These are phyloP conservation scores for Choristoneura rosaceana DNA, from an alignment of 2,888 invertebrate species.

Conservation along the genomic window DNA sequence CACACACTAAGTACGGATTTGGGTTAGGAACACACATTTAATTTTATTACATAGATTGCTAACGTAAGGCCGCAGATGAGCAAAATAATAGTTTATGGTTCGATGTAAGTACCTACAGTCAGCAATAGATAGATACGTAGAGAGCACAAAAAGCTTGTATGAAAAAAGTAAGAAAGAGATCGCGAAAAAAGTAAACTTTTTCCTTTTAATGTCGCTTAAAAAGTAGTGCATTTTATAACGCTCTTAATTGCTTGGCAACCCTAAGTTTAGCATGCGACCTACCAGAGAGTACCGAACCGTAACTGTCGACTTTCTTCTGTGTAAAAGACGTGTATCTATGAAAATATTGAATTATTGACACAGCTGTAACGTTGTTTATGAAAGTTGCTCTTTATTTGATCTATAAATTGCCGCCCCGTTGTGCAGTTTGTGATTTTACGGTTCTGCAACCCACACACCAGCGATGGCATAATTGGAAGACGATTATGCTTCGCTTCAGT, in stretches of 20 bases:
- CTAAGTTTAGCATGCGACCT: slow-evolving; percentile 28
- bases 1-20: too few species aligned
- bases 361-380: slow-evolving; percentile 15
- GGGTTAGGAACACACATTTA: too few species aligned
- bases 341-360: slow-evolving; percentile 37
- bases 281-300: slow-evolving; percentile 36
- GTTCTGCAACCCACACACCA: not conserved
- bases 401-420: not conserved
- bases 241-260: slow-evolving; percentile 12
- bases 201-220: too few species aligned
- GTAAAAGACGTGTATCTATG: slow-evolving; percentile 33
- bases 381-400: slow-evolving; percentile 16
- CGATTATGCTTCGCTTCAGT: not conserved
- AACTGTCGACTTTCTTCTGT: slow-evolving; percentile 38
- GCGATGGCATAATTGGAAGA: not conserved
- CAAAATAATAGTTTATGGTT: too few species aligned
- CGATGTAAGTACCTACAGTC: too few species aligned
- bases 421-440: not conserved
- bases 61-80: too few species aligned
- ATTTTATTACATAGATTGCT: too few species aligned
- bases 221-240: too few species aligned
- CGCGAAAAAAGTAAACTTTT: too few species aligned
- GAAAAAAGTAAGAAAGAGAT: too few species aligned
- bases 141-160: too few species aligned
- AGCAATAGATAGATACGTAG: too few species aligned